Conservation (phyloP, 2,113 vertebrate genomes). For the Istiophorus platypterus region DNA sequence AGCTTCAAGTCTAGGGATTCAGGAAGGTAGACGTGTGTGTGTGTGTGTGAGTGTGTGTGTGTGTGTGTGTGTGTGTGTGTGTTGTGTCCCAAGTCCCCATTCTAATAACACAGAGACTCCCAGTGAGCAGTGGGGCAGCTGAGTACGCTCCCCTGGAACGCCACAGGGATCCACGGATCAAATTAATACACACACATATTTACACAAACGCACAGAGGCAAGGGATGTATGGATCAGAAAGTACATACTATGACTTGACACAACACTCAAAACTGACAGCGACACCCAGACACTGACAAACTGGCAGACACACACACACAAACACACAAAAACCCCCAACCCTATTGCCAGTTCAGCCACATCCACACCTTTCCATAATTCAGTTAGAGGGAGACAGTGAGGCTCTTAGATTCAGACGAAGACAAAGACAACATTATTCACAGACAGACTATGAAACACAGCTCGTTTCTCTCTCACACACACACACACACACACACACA, state of each 20-base stretch:
- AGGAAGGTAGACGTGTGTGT: slow-evolving; percentile 44
- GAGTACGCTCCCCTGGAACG: slow-evolving; percentile 73
- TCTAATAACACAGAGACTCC: slow-evolving; percentile 86
- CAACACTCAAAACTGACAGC: slow-evolving; percentile 49
- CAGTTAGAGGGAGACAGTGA: slow-evolving; percentile 72
- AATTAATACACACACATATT: slow-evolving; percentile 49
- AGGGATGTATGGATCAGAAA: slow-evolving; percentile 64
- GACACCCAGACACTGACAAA: slow-evolving; percentile 31
- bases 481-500: slow-evolving; percentile 3
- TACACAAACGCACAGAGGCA: slow-evolving; percentile 23
- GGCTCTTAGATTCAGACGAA: slow-evolving; percentile 63
- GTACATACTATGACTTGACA: slow-evolving; percentile 60
- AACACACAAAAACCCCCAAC: slow-evolving; percentile 38
- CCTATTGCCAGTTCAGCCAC: slow-evolving; percentile 71
- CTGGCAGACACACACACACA: slow-evolving; percentile 19
- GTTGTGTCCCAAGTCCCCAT: slow-evolving; percentile 78
- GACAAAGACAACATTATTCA: slow-evolving; percentile 74
- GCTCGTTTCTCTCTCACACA: slow-evolving; percentile 16
- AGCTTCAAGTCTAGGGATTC: slow-evolving; percentile 68
- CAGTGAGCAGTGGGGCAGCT: slow-evolving; percentile 82
- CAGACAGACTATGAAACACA: slow-evolving; percentile 66
- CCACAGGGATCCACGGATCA: slow-evolving; percentile 78
- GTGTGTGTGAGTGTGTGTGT: slow-evolving; percentile 22
- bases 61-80: slow-evolving; percentile 45
- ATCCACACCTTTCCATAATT: slow-evolving; percentile 78